Base-by-base conservation (phyloP, 30 jellyfish, hydroid and myxozoan species). In the Catostylus mosaicus region DNA sequence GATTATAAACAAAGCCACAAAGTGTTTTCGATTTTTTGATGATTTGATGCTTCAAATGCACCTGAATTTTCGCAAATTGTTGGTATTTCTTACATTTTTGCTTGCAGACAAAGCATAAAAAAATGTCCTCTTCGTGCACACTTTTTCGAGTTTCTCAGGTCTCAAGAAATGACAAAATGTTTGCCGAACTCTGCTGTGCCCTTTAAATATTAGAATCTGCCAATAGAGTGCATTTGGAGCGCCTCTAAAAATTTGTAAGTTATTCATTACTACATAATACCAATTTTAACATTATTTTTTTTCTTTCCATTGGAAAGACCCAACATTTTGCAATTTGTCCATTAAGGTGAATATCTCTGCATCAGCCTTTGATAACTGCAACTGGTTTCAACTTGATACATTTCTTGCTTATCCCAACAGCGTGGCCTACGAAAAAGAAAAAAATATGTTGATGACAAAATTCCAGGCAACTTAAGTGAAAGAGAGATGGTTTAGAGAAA, bases 311-410 rank as follows among this genome's bases (percentile, higher is more conserved):
- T 5, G 14, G 7, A 40, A 40, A 40, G 14, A 40, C 54, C 7
- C 7, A 5, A 40, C 14, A 14, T 40, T 40, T 40, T 40, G 54
- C 54, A 40, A 5, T 40, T 40, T 40, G 14, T 5, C 7, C 7
- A 14, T 40, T 40, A 7, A 40, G 14, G 7, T 40, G 14, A 14
- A 7, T 40, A 7, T 52, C 29, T 52, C 23, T 27, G 34, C 43
- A 34, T 86, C 80, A 95, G 1, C 99, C 99, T 63, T 95, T 95
- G 82, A 95, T 95, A 40, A 95, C 99, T 36, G 99, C 99, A 30
- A 95, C 88, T 9, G 99, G 99, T 36, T 78, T 85, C 63, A 95
- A 95, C 59, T 95, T 89, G 62, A 95, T 72, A 62, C 97, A 93
- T 65, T 90, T 95, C 64, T 81, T 89, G 75, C 99, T 95, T 22